These are phyloP conservation scores for Nerophis ophidion DNA, from an alignment of 2,113 vertebrate genomes.

Conservation along the genomic window DNA sequence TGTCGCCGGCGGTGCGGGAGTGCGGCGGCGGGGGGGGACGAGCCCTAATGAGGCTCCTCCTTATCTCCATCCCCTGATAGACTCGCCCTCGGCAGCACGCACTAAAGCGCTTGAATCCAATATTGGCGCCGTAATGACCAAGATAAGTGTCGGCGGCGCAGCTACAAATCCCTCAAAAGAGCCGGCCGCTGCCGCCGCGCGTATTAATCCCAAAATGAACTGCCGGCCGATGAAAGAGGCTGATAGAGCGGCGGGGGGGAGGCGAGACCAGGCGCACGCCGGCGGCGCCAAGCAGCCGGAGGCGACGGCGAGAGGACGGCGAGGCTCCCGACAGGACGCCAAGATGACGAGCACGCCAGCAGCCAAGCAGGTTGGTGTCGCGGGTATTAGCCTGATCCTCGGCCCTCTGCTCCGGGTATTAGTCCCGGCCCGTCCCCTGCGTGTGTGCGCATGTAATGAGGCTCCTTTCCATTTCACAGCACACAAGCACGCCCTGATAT, in stretches of 20 bases:
- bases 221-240: slow-evolving; percentile 67
- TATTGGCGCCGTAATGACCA: slow-evolving; percentile 76
- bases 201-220: slow-evolving; percentile 78
- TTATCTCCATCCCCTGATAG: slow-evolving; percentile 80
- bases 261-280: slow-evolving; percentile 50
- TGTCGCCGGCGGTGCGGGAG: slow-evolving; percentile 56
- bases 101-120: slow-evolving; percentile 74
- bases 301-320: slow-evolving; percentile 53
- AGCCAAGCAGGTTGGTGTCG: slow-evolving; percentile 65
- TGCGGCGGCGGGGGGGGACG: slow-evolving; percentile 44
- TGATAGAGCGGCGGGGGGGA: slow-evolving; percentile 63
- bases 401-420: slow-evolving; percentile 36
- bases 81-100: slow-evolving; percentile 66
- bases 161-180: slow-evolving; percentile 79
- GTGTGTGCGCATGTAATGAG: slow-evolving; percentile 49
- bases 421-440: slow-evolving; percentile 22
- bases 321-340: slow-evolving; percentile 51
- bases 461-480: slow-evolving; percentile 48
- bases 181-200: slow-evolving; percentile 60
- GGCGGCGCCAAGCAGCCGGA: slow-evolving; percentile 59
- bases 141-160: slow-evolving; percentile 76
- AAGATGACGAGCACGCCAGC: slow-evolving; percentile 27
- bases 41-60: slow-evolving; percentile 67
- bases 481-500: slow-evolving; percentile 33
- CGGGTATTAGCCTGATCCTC: slow-evolving; percentile 32